Evolutionary conservation across 2,888 invertebrate genomes (phyloP).

Genomic region (Plebejus anna): DNA sequence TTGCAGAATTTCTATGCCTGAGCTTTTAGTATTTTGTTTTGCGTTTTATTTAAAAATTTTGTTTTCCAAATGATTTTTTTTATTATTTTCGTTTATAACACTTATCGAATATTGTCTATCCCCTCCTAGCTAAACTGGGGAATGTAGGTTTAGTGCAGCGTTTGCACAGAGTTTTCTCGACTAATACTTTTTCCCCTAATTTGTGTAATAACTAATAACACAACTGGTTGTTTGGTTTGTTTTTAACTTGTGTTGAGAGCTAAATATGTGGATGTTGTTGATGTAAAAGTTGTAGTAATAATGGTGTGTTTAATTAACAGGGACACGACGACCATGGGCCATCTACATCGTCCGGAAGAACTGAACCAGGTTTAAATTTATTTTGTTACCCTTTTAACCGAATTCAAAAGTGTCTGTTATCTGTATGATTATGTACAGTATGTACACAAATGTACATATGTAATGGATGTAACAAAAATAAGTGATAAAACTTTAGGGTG

Average conservation of each 20-base stretch:
- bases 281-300: neutral
- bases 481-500: too few relatives aligned
- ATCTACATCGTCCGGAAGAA: slow-evolving; percentile 48
- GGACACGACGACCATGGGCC: slow-evolving; percentile 56
- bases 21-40: slow-evolving; percentile 17
- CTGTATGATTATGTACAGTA: too few relatives aligned
- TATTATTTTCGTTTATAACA: neutral
- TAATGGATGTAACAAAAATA: too few relatives aligned
- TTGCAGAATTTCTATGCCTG: slow-evolving; percentile 29
- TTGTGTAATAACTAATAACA: slow-evolving; percentile 21
- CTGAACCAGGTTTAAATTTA: slow-evolving; percentile 50
- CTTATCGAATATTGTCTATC: neutral
- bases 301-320: slow-evolving; percentile 44
- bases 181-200: slow-evolving; percentile 17
- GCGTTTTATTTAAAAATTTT: slow-evolving; percentile 26
- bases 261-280: neutral
- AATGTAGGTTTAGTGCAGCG: neutral
- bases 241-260: slow-evolving; percentile 5
- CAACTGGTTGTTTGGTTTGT: neutral
- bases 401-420: too few relatives aligned
- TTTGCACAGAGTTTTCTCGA: neutral
- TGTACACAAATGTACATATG: too few relatives aligned
- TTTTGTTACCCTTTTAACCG: neutral
- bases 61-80: slow-evolving; percentile 26
- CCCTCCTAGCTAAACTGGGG: slow-evolving; percentile 26